These are phyloP conservation scores for Hydra vulgaris DNA, from an alignment of 30 jellyfish, hydroid and myxozoan species.

Conservation along the genomic window DNA sequence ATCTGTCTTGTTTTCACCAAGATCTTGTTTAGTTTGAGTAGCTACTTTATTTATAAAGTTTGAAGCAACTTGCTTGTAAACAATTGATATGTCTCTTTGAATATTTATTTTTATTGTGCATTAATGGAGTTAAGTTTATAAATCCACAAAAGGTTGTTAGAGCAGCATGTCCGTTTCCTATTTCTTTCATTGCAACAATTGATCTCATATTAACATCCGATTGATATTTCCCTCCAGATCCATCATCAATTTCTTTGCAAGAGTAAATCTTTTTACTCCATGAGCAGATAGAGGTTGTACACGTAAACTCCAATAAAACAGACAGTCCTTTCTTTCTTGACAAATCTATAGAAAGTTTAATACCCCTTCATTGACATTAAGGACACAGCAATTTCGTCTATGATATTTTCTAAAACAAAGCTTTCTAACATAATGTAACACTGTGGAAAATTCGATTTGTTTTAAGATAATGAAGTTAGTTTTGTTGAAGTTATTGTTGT, in stretches of 20 bases:
- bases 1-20: too few species aligned
- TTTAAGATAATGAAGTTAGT: too few species aligned
- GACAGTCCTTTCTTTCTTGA: slow-evolving; percentile 1
- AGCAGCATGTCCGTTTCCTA: too few species aligned
- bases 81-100: neutral
- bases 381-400: too few species aligned
- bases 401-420: too few species aligned
- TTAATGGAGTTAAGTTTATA: neutral
- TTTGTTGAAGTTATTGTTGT: too few species aligned
- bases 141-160: neutral
- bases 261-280: neutral
- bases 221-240: slow-evolving; percentile 1
- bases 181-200: slow-evolving; percentile 1
- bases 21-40: too few species aligned
- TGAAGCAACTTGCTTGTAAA: slow-evolving; percentile 6
- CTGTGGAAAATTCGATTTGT: too few species aligned
- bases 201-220: neutral
- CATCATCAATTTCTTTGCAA: slow-evolving; percentile 2
- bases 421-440: too few species aligned
- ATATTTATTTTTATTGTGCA: neutral
- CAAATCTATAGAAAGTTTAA: too few species aligned
- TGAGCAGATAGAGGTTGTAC: neutral
- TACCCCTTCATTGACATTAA: too few species aligned
- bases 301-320: neutral
- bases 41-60: too few species aligned